A percentile compares a stretch with the other conserved stretches of the same genome.
phyloP scores from a whole-genome alignment of 2,888 invertebrate species.

The Girardia tigrina region DNA sequence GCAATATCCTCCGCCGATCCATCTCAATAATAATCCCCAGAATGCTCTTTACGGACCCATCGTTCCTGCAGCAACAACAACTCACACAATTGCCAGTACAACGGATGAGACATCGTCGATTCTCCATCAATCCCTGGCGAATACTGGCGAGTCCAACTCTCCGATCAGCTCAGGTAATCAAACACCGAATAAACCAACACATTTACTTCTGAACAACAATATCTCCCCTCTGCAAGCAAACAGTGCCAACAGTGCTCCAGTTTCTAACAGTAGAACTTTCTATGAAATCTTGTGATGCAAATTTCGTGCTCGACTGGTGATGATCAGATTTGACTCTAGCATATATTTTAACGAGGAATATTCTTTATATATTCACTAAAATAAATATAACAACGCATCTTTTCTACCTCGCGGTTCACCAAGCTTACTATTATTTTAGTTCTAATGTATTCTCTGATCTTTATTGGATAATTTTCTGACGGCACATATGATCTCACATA shows the following conservation, averaged over 20 bases:
- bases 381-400: not conserved
- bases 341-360: not conserved
- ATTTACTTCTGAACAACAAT: too few relatives aligned
- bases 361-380: not conserved
- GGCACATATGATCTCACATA: constrained; percentile 3
- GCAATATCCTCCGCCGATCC: not conserved
- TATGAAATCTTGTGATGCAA: not conserved
- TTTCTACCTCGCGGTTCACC: not conserved
- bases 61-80: not conserved
- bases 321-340: not conserved
- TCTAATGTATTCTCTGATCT: constrained; percentile 7
- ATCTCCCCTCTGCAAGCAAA: not conserved
- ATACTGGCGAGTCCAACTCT: not conserved
- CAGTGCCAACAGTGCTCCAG: not conserved
- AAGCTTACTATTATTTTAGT: not conserved
- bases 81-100: too few relatives aligned
- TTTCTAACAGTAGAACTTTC: not conserved
- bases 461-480: not conserved
- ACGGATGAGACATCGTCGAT: too few relatives aligned
- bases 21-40: not conserved
- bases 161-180: not conserved
- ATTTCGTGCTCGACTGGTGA: not conserved
- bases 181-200: not conserved
- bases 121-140: not conserved
- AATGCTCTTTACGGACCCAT: not conserved